These are phyloP conservation scores for Saturnia japonica DNA, from an alignment of 2,888 invertebrate genomes.

Conservation along the genomic window DNA sequence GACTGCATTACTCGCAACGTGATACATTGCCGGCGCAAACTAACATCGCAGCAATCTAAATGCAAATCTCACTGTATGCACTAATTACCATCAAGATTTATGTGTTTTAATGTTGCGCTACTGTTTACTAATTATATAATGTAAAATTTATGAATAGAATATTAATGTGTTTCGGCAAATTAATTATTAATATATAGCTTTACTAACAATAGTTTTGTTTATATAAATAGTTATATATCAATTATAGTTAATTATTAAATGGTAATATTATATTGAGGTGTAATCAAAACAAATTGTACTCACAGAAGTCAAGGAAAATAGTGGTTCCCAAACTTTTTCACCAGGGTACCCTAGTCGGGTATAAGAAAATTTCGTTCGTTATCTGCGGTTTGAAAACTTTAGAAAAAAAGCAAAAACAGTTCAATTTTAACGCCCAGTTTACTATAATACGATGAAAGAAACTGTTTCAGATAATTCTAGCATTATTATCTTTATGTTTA, in stretches of 20 bases:
- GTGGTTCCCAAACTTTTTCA: too few species aligned
- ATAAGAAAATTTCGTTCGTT: too few species aligned
- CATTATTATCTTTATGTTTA: too few species aligned
- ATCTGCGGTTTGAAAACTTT: too few species aligned
- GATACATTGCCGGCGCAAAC: conserved; percentile 65
- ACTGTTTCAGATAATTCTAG: too few species aligned
- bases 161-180: neutral
- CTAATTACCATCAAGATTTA: conserved; percentile 68
- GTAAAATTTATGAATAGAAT: neutral
- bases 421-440: too few species aligned
- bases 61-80: conserved; percentile 57
- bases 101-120: conserved; percentile 30
- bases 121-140: conserved; percentile 15
- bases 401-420: too few species aligned
- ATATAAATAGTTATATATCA: neutral
- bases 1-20: conserved; percentile 31
- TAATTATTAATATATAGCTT: conserved; percentile 11
- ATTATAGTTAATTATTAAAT: neutral
- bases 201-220: neutral
- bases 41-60: conserved; percentile 64
- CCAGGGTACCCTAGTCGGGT: too few species aligned
- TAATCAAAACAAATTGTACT: too few species aligned
- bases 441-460: too few species aligned
- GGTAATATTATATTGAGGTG: neutral
- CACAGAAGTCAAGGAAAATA: too few species aligned